phyloP scores from a whole-genome alignment of 2,888 invertebrate genomes.

The Sipha maydis region DNA sequence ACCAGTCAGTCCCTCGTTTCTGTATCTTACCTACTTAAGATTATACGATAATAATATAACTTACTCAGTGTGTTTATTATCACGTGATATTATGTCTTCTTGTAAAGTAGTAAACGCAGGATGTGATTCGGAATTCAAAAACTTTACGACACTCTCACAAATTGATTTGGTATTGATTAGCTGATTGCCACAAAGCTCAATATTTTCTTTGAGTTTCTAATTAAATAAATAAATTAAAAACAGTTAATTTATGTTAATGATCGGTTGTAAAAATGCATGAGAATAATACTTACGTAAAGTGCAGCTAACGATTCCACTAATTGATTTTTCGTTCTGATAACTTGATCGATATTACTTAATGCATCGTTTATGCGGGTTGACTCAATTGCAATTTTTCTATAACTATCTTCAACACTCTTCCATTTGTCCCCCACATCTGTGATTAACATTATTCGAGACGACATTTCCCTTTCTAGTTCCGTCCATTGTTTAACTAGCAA shows the following conservation, averaged over 20 bases:
- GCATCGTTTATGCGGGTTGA: slow-evolving; percentile 22
- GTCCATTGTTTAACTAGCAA: slow-evolving; percentile 41
- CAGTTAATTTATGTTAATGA: neutral
- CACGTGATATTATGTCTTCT: neutral
- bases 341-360: slow-evolving; percentile 74
- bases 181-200: neutral
- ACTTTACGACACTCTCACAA: slow-evolving; percentile 6
- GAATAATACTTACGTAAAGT: slow-evolving; percentile 73
- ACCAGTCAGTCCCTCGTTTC: too few relatives aligned
- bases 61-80: slow-evolving; percentile 23
- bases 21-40: neutral
- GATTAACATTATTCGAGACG: slow-evolving; percentile 31
- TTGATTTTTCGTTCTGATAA: slow-evolving; percentile 79
- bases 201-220: slow-evolving; percentile 45
- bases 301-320: slow-evolving; percentile 75
- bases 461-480: slow-evolving; percentile 23
- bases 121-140: slow-evolving; percentile 42
- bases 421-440: slow-evolving; percentile 43
- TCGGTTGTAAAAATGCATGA: neutral
- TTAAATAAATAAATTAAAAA: neutral
- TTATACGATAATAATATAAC: slow-evolving; percentile 11
- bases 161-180: neutral
- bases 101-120: slow-evolving; percentile 20
- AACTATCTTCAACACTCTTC: slow-evolving; percentile 39
- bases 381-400: slow-evolving; percentile 32